phyloP scores from a whole-genome alignment of 1,140 invertebrate species.

The Cyrtorhinus lividipennis region DNA sequence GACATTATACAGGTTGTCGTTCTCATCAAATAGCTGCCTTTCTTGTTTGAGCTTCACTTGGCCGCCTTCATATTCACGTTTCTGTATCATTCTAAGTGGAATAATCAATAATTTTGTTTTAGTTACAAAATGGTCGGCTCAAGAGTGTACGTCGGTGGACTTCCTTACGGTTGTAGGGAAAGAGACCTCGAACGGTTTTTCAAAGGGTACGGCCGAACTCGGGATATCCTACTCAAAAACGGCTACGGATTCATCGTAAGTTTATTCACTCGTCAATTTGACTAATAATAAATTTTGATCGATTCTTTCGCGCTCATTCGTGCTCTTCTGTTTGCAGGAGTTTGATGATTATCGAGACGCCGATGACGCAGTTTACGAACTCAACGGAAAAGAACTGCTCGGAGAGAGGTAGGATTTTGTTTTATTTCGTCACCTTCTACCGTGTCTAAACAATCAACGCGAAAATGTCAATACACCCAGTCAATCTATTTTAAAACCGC shows the following conservation, averaged over 20 bases:
- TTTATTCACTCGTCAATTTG: not conserved
- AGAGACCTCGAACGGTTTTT: slow-evolving; percentile 96
- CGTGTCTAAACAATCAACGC: too few species aligned
- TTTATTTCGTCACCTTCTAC: too few species aligned
- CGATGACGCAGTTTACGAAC: slow-evolving; percentile 94
- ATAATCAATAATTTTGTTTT: too few species aligned
- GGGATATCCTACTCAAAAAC: slow-evolving; percentile 95
- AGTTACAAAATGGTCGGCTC: slow-evolving; percentile 68
- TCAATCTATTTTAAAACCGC: too few species aligned
- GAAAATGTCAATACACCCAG: too few species aligned
- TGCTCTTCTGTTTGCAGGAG: slow-evolving; percentile 53
- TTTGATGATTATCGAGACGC: slow-evolving; percentile 97
- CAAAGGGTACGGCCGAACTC: slow-evolving; percentile 89
- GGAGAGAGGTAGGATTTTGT: slow-evolving; percentile 89
- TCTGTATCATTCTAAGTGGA: too few species aligned
- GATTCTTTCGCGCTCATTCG: slow-evolving; percentile 16
- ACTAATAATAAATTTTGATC: not conserved
- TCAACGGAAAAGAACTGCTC: slow-evolving; percentile 90
- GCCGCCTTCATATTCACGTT: too few species aligned
- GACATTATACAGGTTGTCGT: too few species aligned
- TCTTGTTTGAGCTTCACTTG: too few species aligned
- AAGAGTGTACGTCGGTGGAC: slow-evolving; percentile 88
- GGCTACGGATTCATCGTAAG: slow-evolving; percentile 98
- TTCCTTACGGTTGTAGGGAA: slow-evolving; percentile 86
- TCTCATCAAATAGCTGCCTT: too few species aligned